These are phyloP conservation scores for Eupristina koningsbergeri DNA, from an alignment of 1,140 invertebrate genomes.

Conservation along the genomic window DNA sequence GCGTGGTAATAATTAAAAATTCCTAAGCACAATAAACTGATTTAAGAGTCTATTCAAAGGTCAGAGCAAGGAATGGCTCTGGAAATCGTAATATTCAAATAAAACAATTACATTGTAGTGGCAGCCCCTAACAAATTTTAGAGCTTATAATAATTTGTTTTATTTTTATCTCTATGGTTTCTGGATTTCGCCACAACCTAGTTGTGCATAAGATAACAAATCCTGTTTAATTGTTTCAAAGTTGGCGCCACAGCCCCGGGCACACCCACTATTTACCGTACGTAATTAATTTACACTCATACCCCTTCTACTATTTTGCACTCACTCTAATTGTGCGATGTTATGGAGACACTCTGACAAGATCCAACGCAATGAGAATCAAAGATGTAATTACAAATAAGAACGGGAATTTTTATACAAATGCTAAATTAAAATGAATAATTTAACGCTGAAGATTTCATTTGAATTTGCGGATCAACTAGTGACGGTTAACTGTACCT, in stretches of 20 bases:
- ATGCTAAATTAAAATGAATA: too few relatives aligned
- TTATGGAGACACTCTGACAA: constrained; percentile 40
- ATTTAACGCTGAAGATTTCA: too few relatives aligned
- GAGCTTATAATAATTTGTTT: constrained; percentile 20
- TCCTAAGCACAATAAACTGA: too few relatives aligned
- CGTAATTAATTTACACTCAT: constrained; percentile 61
- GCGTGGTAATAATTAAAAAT: too few relatives aligned
- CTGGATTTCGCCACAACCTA: constrained; percentile 31
- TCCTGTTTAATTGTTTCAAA: constrained; percentile 62
- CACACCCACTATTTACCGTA: constrained; percentile 57
- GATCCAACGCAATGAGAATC: constrained; percentile 14
- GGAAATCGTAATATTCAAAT: background rate
- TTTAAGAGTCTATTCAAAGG: too few relatives aligned
- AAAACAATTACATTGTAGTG: background rate
- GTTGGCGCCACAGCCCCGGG: constrained; percentile 52
- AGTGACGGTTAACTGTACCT: too few relatives aligned
- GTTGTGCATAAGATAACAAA: constrained; percentile 56
- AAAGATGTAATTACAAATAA: background rate
- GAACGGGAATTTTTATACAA: too few relatives aligned
- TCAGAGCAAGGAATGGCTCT: too few relatives aligned
- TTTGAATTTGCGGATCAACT: too few relatives aligned
- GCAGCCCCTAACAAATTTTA: background rate
- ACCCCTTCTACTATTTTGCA: constrained; percentile 36
- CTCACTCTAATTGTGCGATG: constrained; percentile 57
- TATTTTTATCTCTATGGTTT: constrained; percentile 18